These are phyloP conservation scores for Hippocampus mohnikei DNA, from an alignment of 2,113 vertebrate species.

Conservation along the genomic window DNA sequence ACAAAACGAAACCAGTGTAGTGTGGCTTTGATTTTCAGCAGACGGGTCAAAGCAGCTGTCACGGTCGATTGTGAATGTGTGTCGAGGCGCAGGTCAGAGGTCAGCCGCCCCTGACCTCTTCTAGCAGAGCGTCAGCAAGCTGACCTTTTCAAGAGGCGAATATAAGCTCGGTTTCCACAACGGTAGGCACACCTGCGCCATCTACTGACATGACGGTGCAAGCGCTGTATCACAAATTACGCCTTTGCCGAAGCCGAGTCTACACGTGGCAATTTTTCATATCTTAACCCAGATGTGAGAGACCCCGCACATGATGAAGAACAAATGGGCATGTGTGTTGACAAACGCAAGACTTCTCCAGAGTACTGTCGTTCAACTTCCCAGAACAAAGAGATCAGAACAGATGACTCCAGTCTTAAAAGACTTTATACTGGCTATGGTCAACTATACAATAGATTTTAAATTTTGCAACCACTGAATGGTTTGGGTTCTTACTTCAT, in stretches of 20 bases:
- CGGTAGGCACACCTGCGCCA: not conserved
- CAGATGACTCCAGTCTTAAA: too few species aligned
- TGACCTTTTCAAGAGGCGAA: not conserved
- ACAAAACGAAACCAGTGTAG: not conserved
- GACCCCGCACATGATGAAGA: too few species aligned
- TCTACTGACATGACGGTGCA: not conserved
- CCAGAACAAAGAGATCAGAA: too few species aligned
- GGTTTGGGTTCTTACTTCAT: too few species aligned
- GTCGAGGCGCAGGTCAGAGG: not conserved
- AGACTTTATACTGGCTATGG: too few species aligned
- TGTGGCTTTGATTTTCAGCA: not conserved
- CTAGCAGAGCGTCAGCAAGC: not conserved
- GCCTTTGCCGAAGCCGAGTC: not conserved
- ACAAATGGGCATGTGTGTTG: not conserved
- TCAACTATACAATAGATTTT: too few species aligned
- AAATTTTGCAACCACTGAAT: too few species aligned
- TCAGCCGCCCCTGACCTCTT: conserved; percentile 9
- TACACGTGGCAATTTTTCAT: not conserved
- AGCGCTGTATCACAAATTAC: not conserved
- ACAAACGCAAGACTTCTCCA: not conserved
- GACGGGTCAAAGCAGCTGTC: conserved; percentile 8
- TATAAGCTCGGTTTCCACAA: not conserved
- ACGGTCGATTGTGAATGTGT: conserved; percentile 7
- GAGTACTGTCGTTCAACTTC: too few species aligned
- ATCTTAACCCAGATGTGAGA: not conserved